Base-by-base conservation (phyloP, 1,140 invertebrate species). In the Holotrichia oblita region DNA sequence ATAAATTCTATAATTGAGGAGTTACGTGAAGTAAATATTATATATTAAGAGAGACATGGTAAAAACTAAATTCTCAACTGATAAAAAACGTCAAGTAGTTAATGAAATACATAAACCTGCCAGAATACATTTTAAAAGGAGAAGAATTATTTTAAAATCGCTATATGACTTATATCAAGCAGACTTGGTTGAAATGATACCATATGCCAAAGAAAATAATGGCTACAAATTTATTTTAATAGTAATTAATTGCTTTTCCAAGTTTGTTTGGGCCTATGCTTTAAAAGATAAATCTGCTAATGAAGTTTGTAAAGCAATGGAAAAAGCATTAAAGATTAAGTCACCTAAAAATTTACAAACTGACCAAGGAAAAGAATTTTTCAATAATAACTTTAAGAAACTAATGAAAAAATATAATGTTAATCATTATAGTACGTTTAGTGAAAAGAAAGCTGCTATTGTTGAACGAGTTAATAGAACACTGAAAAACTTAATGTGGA, bases 71-170 rank as follows among this genome's bases (percentile, higher is more conserved):
- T 34, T 4, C 27, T 34, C 27, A 34, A 34, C 27, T 27, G 73
- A 73, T 40, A 24, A 40, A 59, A 81, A 81, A 76, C 41, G 40
- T 74, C 69, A 80, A 72, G 64, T 87, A n/a, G 83, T 86, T 24
- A 75, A 84, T 61, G 87, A 87, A 82, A 77, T 87, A 40, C 86
- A 87, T 79, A 85, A 81, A 80, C 81, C 83, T 41, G 84, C 85
- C 24, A 80, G 87, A 79, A 83, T 82, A 79, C 86, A 85, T 81
- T 88, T 83, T 83, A 78, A 27, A 34, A 79, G 87, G 6, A 78
- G 85, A 74, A 64, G 27, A 77, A 84, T 86, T 77, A 82, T 85
- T 40, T 80, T 85, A 48, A 84, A 84, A 79, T 83, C 83, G 3
- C 72, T 82, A 55, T 77, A 81, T 73, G 82, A 83, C 78, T 41